A percentile compares a stretch with the other conserved stretches of the same genome.
These are phyloP conservation scores for Ptilonorhynchus violaceus DNA, from an alignment of 2,113 vertebrate genomes.

Conservation along the genomic window DNA sequence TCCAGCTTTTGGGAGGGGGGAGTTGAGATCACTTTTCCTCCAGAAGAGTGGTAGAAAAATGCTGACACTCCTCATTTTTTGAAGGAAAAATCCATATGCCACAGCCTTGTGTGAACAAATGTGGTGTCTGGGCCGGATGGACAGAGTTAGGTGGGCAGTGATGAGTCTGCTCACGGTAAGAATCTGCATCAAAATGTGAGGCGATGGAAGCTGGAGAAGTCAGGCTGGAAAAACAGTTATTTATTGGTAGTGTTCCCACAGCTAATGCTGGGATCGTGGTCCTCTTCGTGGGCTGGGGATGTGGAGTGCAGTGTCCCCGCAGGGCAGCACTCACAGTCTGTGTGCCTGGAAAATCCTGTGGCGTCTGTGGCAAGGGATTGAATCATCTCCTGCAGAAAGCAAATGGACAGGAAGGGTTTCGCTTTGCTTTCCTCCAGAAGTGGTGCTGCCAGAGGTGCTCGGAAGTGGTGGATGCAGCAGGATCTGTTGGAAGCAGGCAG, in stretches of 20 bases:
- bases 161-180: background rate
- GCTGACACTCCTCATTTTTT: background rate
- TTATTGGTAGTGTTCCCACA: background rate
- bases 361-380: background rate
- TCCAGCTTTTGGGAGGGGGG: background rate
- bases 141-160: background rate
- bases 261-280: background rate
- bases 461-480: background rate
- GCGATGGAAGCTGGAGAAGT: background rate
- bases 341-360: background rate
- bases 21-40: background rate
- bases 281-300: rapidly evolving
- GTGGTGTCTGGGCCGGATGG: background rate
- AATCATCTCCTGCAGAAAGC: background rate
- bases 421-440: background rate
- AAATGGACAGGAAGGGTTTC: background rate
- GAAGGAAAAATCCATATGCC: background rate
- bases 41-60: background rate
- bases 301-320: background rate
- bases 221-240: background rate
- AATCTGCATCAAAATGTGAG: background rate
- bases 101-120: background rate
- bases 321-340: background rate
- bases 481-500: background rate
- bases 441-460: background rate